Conservation (phyloP, 2,888 invertebrate genomes). For the Acrobasis consociella region DNA sequence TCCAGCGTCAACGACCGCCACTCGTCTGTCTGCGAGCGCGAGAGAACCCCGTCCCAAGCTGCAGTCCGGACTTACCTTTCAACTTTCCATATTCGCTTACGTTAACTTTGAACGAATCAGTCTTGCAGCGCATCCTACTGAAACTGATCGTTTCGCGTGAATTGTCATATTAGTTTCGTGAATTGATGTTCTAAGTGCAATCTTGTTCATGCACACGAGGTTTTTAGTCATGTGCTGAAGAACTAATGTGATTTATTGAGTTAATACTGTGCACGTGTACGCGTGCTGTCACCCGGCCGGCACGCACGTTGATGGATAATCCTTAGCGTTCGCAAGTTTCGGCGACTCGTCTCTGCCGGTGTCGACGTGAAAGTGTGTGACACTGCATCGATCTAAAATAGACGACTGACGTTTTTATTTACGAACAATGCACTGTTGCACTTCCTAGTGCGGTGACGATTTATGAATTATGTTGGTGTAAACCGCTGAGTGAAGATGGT, state of each 20-base stretch:
- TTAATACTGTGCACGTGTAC: constrained; percentile 41
- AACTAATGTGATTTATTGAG: constrained; percentile 11
- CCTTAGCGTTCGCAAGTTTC: constrained; percentile 50
- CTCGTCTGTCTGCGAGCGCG: constrained; percentile 69
- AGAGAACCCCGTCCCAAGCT: constrained; percentile 61
- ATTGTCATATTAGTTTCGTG: constrained; percentile 1
- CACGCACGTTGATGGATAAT: constrained; percentile 55
- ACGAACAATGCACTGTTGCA: constrained; percentile 56
- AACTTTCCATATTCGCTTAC: constrained; percentile 48
- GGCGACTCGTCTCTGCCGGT: constrained; percentile 57
- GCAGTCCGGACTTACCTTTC: constrained; percentile 48
- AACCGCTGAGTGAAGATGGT: constrained; percentile 58
- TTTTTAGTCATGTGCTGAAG: neutral
- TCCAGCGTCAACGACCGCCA: constrained; percentile 81
- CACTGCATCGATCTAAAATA: constrained; percentile 68
- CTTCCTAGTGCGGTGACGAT: constrained; percentile 47
- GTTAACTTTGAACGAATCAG: constrained; percentile 9
- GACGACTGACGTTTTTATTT: constrained; percentile 60
- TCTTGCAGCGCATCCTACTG: constrained; percentile 28
- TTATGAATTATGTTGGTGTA: constrained; percentile 38
- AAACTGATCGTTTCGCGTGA: constrained; percentile 29
- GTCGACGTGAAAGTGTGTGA: constrained; percentile 60
- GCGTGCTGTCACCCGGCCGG: constrained; percentile 30
- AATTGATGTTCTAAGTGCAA: constrained; percentile 5
- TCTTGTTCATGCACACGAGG: neutral